Percentiles rank a stretch among this genome's conserved stretches.
phyloP scores from a whole-genome alignment of 2,113 vertebrate genomes.

The Sprattus sprattus region DNA sequence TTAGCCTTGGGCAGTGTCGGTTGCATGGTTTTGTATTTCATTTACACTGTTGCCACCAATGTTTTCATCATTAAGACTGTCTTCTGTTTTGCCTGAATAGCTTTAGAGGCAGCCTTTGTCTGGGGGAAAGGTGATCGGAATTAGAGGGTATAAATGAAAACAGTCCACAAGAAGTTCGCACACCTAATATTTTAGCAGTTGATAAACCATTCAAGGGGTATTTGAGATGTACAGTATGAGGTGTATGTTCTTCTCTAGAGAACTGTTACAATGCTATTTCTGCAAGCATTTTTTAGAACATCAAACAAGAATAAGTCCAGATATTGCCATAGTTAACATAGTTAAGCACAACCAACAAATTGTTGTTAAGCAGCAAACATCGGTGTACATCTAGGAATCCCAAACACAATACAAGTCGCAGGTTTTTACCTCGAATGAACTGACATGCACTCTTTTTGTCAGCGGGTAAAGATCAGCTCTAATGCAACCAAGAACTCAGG shows the following conservation, averaged over 20 bases:
- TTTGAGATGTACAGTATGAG: not conserved
- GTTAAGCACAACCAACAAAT: no score
- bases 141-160: not conserved
- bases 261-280: no score
- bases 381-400: not conserved
- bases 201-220: not conserved
- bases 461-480: slow-evolving; percentile 4
- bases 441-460: not conserved
- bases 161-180: not conserved
- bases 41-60: not conserved
- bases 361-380: no score
- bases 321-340: no score
- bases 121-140: not conserved
- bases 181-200: not conserved
- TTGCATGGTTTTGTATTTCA: not conserved
- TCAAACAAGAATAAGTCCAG: no score
- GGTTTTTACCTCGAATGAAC: not conserved
- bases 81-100: not conserved
- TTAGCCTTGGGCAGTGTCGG: not conserved
- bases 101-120: not conserved
- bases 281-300: no score
- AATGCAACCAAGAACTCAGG: slow-evolving; percentile 44
- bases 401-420: not conserved
- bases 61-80: not conserved
- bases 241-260: not conserved